phyloP scores from a whole-genome alignment of 2,113 vertebrate genomes.

The Pleuronectes platessa region DNA sequence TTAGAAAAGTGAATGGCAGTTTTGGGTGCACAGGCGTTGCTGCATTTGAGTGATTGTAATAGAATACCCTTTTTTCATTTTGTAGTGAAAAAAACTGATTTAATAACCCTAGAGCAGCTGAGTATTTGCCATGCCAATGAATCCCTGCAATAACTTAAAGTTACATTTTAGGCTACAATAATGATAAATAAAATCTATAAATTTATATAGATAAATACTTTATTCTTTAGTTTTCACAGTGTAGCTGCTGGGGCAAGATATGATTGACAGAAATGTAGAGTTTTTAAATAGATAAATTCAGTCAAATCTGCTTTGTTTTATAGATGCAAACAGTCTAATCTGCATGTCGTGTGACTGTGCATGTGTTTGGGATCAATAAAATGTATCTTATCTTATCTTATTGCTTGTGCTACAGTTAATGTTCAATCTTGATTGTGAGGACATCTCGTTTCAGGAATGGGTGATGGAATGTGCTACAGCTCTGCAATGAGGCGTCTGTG shows the following conservation, averaged over 20 bases:
- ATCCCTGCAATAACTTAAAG: not conserved
- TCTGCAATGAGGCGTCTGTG: slow-evolving; percentile 90
- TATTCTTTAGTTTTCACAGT: too few species aligned
- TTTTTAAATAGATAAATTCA: too few species aligned
- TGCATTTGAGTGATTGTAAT: not conserved
- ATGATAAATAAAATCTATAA: too few species aligned
- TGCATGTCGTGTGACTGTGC: too few species aligned
- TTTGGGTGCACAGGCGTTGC: not conserved
- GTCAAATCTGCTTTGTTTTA: not conserved
- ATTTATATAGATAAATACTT: too few species aligned
- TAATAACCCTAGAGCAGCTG: too few species aligned
- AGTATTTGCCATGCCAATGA: too few species aligned
- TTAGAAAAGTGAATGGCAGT: not conserved
- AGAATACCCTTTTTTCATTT: not conserved
- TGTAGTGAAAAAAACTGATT: not conserved
- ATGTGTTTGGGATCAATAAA: too few species aligned
- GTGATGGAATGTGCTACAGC: slow-evolving; percentile 89
- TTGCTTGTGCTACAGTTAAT: not conserved
- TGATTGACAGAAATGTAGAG: too few species aligned
- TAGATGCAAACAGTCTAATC: not conserved
- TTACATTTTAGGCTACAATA: not conserved
- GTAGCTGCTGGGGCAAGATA: too few species aligned
- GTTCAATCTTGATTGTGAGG: slow-evolving; percentile 14
- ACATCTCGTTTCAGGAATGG: slow-evolving; percentile 88
- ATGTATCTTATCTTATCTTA: too few species aligned